These are phyloP conservation scores for Euzetes globulus DNA, from an alignment of 2,888 invertebrate genomes.

Conservation along the genomic window DNA sequence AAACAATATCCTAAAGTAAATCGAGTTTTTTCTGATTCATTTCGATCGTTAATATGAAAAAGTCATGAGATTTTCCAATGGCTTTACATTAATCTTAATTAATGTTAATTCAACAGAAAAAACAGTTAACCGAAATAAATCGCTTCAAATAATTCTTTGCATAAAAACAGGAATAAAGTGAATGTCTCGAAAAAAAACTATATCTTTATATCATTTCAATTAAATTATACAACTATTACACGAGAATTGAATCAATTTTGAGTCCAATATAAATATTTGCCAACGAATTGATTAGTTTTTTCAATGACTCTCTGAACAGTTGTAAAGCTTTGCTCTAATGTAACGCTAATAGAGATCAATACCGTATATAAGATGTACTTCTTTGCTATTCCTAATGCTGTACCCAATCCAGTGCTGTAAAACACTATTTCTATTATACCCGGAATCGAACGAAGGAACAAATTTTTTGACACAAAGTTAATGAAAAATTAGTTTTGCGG, in stretches of 20 bases:
- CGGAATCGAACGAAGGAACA: neutral
- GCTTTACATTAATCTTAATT: conserved; percentile 5
- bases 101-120: neutral
- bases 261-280: conserved; percentile 15
- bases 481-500: neutral
- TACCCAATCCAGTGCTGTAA: too few relatives aligned
- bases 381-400: neutral
- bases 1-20: neutral
- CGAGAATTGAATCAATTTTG: conserved; percentile 17
- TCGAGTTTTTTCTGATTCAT: neutral
- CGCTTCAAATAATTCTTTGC: neutral
- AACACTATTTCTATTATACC: neutral
- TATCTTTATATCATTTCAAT: neutral
- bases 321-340: neutral
- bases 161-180: neutral
- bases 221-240: conserved; percentile 16
- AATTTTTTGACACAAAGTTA: conserved; percentile 1
- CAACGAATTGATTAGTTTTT: conserved; percentile 7
- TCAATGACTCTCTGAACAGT: conserved; percentile 17
- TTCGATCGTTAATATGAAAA: neutral
- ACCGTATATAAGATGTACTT: neutral
- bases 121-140: neutral
- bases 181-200: too few relatives aligned
- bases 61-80: neutral
- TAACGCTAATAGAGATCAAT: neutral